Evolutionary conservation across 2,888 invertebrate genomes (phyloP), one percentile per base, ranked within the genome.

Genomic region (Drosophila meridionalis): DNA sequence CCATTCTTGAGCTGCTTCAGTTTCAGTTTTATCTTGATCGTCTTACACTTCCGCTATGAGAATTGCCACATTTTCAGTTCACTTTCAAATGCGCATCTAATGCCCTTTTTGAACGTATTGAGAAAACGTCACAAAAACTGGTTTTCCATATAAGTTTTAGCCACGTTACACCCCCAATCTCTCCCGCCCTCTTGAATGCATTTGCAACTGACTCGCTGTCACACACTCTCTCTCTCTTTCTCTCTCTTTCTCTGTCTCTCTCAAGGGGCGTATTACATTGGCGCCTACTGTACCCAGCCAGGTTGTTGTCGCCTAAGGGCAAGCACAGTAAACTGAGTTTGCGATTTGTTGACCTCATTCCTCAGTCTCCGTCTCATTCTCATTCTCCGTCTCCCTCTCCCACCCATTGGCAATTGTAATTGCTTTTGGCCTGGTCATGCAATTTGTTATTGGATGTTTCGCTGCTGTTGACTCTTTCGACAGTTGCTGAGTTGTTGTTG

Each of bases 221-320:
- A 6, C 53, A 14, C 36, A 12, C 12, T 53, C 11, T 53, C 3
- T 20, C 26, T 14, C 30, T 32, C 50, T 7, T 8, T 32, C n/a
- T 9, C 14, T 8, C 26, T 55, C 53, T 36, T 12, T 12, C 53
- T 53, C 26, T 53, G 7, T 50, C 32, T 50, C 45, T 45, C 50
- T 0, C 32, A 69, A 56, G 63, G 72, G 73, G 66, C 73, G 71
- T 47, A 12, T 36, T 40, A 42, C 30, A 40, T 43, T 40, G 69
- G 81, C 88, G 85, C 88, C 83, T 89, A 85, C 85, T 85, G 85
- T 85, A 85, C 85, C 75, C 82, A 65, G 30, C 56, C 50, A 50
- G 28, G 36, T 26, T 26, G n/a, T 56, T 56, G 64, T 43, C 57
- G 63, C 63, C 50, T 59, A 53, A 76, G 70, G 80, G 70, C 76